A percentile compares a stretch with the other conserved stretches of the same genome.
These are phyloP conservation scores for Malurus melanocephalus DNA, from an alignment of 2,113 vertebrate genomes.

Conservation along the genomic window DNA sequence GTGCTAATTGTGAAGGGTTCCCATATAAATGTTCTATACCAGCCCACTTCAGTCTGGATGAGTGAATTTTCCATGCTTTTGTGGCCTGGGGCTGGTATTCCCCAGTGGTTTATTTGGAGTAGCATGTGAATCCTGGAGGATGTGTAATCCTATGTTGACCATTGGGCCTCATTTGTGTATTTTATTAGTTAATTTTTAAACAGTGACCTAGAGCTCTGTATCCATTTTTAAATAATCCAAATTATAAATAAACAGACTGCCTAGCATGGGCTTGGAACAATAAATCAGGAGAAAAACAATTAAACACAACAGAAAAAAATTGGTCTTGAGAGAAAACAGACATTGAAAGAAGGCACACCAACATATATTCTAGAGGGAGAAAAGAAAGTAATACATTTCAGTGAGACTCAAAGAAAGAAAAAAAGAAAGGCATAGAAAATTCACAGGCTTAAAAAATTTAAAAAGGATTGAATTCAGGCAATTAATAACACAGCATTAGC, in stretches of 20 bases:
- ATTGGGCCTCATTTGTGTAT: conserved; percentile 59
- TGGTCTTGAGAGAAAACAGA: conserved; percentile 59
- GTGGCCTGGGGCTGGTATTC: background rate
- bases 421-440: background rate
- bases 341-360: conserved; percentile 18
- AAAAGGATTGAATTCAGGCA: background rate
- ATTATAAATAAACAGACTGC: conserved; percentile 66
- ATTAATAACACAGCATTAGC: conserved; percentile 31
- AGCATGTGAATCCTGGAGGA: conserved; percentile 14
- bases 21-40: background rate
- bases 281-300: conserved; percentile 66
- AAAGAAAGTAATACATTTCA: background rate
- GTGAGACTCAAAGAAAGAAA: conserved; percentile 4
- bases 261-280: conserved; percentile 55
- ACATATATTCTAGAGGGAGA: conserved; percentile 2
- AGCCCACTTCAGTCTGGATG: background rate
- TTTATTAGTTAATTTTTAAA: conserved; percentile 69
- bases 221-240: conserved; percentile 62
- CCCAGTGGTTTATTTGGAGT: conserved; percentile 24
- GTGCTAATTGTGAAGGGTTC: background rate
- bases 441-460: background rate
- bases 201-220: conserved; percentile 52
- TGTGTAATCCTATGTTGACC: conserved; percentile 55
- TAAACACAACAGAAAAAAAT: conserved; percentile 61
- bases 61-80: background rate